Conservation (phyloP, 2,888 invertebrate species). For the Ypsolopha scabrella region DNA sequence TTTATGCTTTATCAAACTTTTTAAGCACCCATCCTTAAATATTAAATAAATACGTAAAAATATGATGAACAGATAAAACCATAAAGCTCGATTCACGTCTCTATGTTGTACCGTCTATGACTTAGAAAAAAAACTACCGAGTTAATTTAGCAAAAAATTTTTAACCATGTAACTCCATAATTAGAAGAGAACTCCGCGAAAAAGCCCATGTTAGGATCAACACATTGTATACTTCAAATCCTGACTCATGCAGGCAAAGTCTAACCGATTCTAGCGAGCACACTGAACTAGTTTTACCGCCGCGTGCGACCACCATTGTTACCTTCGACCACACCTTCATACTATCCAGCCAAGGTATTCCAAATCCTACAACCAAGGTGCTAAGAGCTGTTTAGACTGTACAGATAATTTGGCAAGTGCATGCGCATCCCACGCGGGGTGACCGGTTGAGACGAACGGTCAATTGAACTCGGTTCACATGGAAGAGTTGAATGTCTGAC, state of each 20-base stretch:
- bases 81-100: too few relatives aligned
- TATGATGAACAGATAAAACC: too few relatives aligned
- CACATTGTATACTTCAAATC: too few relatives aligned
- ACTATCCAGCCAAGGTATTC: background rate
- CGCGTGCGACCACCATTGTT: background rate
- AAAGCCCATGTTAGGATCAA: too few relatives aligned
- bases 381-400: background rate
- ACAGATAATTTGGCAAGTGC: background rate
- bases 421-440: slow-evolving; percentile 27
- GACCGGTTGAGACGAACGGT: slow-evolving; percentile 28
- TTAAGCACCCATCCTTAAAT: too few relatives aligned
- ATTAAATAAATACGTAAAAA: too few relatives aligned
- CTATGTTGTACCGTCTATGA: too few relatives aligned
- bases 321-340: background rate
- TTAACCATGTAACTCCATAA: too few relatives aligned
- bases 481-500: background rate
- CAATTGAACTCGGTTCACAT: slow-evolving; percentile 14
- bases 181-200: too few relatives aligned
- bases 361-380: background rate
- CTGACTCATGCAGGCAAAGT: background rate
- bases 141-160: too few relatives aligned
- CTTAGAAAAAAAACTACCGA: too few relatives aligned
- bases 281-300: background rate
- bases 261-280: background rate
- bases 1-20: too few relatives aligned